Percentiles rank a stretch among this genome's conserved stretches.
These are phyloP conservation scores for Macrosoma leucophasiata DNA, from an alignment of 2,888 invertebrate species.

Conservation along the genomic window DNA sequence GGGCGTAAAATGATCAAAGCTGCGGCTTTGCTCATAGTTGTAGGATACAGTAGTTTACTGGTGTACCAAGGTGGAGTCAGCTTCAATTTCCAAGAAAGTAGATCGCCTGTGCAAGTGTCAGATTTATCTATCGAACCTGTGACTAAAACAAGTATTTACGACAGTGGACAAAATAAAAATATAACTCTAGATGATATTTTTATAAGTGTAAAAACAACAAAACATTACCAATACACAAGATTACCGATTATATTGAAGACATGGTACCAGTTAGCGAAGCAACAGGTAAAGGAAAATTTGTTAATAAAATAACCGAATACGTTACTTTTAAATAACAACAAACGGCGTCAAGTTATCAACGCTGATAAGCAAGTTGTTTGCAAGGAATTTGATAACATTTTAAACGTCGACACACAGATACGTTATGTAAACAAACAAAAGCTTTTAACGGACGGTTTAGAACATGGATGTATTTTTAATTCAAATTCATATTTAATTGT, in stretches of 20 bases:
- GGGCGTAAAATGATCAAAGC: conserved; percentile 66
- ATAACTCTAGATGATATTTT: conserved; percentile 90
- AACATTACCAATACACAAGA: conserved; percentile 88
- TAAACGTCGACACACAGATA: too few species aligned
- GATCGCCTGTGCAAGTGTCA: conserved; percentile 60
- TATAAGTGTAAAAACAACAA: conserved; percentile 96
- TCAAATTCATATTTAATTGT: too few species aligned
- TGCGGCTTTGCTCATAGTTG: conserved; percentile 67
- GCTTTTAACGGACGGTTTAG: too few species aligned
- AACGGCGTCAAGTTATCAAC: too few species aligned
- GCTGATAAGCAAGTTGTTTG: too few species aligned
- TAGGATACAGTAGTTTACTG: conserved; percentile 77
- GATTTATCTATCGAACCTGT: conserved; percentile 68
- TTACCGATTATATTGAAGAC: conserved; percentile 93
- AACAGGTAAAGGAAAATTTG: conserved; percentile 80
- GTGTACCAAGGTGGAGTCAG: conserved; percentile 76
- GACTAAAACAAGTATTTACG: conserved; percentile 58
- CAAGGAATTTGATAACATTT: too few species aligned
- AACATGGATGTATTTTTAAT: too few species aligned
- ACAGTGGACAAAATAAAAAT: conserved; percentile 64
- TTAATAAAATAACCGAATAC: conserved; percentile 6
- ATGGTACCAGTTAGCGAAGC: conserved; percentile 94
- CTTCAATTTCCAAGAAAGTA: conserved; percentile 68
- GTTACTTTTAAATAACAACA: too few species aligned
- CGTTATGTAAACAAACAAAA: too few species aligned